Evolutionary conservation across 2,888 invertebrate genomes (phyloP).

Genomic region (Nebria brevicollis): DNA sequence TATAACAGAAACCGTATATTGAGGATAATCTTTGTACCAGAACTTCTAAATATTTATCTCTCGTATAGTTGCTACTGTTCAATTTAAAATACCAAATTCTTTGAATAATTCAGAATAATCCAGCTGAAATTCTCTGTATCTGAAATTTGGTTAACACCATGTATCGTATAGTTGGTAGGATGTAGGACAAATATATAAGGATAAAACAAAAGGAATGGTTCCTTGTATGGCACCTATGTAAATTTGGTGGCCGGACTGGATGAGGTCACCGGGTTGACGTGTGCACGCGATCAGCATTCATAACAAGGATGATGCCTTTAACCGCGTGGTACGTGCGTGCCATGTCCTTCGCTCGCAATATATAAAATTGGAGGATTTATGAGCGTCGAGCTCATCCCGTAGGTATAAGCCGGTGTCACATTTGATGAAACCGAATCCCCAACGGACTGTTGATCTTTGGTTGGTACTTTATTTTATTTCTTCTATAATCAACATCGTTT

Average conservation of each 20-base stretch:
- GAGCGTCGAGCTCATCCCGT: neutral
- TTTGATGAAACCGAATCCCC: conserved; percentile 18
- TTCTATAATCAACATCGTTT: neutral
- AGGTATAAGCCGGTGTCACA: conserved; percentile 5
- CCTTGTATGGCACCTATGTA: conserved; percentile 10
- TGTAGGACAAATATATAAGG: neutral
- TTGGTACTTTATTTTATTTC: neutral
- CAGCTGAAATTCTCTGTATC: too few species aligned
- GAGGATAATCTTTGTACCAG: too few species aligned
- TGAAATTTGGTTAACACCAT: conserved; percentile 2
- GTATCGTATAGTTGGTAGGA: conserved; percentile 6
- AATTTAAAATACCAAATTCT: too few species aligned
- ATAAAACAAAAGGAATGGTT: neutral
- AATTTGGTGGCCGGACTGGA: conserved; percentile 9
- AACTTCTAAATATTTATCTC: too few species aligned
- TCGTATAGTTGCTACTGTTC: too few species aligned
- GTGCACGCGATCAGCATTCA: conserved; percentile 13
- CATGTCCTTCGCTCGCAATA: conserved; percentile 11
- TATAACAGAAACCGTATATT: too few species aligned
- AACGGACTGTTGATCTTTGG: conserved; percentile 4
- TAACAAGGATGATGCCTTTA: conserved; percentile 8
- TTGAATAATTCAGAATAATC: too few species aligned
- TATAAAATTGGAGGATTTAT: conserved; percentile 19
- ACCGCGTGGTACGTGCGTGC: neutral
- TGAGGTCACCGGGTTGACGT: conserved; percentile 3